Conservation (phyloP, 2,113 vertebrate genomes). For the Embiotoca jacksoni region DNA sequence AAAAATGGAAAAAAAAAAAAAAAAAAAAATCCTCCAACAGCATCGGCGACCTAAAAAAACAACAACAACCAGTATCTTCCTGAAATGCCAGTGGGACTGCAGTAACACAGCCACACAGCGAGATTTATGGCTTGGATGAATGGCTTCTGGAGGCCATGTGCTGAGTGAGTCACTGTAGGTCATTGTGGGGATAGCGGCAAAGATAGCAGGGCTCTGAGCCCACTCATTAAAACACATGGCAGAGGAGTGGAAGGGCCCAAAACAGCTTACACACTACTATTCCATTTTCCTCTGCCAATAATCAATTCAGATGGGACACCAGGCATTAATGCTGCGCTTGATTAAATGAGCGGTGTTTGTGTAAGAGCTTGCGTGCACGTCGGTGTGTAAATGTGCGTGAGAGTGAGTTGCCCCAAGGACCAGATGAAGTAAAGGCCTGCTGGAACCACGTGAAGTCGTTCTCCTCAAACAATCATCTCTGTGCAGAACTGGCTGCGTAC, state of each 20-base stretch:
- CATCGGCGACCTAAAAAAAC: conserved; percentile 28
- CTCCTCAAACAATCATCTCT: conserved; percentile 43
- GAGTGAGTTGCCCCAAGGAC: conserved; percentile 45
- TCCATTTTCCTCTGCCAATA: conserved; percentile 63
- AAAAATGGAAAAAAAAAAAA: conserved; percentile 43
- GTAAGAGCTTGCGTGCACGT: background rate
- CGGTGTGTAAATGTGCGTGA: conserved; percentile 22
- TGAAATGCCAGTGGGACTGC: conserved; percentile 61
- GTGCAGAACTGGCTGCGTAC: conserved; percentile 37
- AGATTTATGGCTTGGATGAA: conserved; percentile 65
- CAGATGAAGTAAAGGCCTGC: conserved; percentile 33
- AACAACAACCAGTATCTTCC: conserved; percentile 34
- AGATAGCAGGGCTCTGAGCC: conserved; percentile 52
- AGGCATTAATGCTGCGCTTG: conserved; percentile 57
- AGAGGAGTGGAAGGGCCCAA: conserved; percentile 47
- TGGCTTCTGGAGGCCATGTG: conserved; percentile 65
- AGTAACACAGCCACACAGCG: conserved; percentile 49
- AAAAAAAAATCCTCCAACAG: background rate
- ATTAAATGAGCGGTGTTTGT: conserved; percentile 62
- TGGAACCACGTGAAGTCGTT: conserved; percentile 18
- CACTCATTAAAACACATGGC: conserved; percentile 68
- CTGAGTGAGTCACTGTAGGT: conserved; percentile 72
- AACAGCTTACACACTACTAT: conserved; percentile 68
- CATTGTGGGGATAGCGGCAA: conserved; percentile 62
- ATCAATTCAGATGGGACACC: conserved; percentile 63